These are phyloP conservation scores for Chloromyia formosa DNA, from an alignment of 2,888 invertebrate genomes.

Conservation along the genomic window DNA sequence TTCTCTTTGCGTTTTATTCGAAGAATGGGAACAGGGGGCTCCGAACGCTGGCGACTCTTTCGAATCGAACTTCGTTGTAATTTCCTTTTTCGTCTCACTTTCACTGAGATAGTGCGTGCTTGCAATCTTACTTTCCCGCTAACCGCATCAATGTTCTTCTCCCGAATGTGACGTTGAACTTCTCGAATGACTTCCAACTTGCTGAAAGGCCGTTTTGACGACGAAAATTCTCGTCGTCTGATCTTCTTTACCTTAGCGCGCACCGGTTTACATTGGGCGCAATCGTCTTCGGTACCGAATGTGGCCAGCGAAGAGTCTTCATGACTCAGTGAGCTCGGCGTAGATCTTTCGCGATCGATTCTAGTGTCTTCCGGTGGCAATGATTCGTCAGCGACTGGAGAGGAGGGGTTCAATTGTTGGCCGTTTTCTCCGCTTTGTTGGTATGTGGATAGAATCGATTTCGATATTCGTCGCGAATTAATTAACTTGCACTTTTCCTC, in stretches of 20 bases:
- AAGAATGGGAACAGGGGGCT: neutral
- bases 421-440: neutral
- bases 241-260: neutral
- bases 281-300: slow-evolving; percentile 22
- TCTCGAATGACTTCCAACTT: neutral
- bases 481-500: neutral
- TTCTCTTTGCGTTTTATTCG: slow-evolving; percentile 4
- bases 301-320: slow-evolving; percentile 23
- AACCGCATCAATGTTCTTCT: neutral
- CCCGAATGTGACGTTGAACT: neutral
- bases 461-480: neutral
- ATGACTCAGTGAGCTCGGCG: slow-evolving; percentile 5
- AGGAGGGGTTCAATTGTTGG: neutral
- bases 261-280: neutral
- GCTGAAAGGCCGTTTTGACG: neutral
- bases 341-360: neutral
- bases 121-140: neutral
- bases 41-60: neutral
- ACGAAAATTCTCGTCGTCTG: neutral
- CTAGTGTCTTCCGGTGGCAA: neutral
- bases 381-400: neutral
- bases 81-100: neutral
- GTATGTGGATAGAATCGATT: neutral
- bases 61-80: neutral
- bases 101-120: neutral